Evolutionary conservation across 2,888 invertebrate species (phyloP), one percentile per base, ranked within the genome.

Genomic region (Icerya purchasi): DNA sequence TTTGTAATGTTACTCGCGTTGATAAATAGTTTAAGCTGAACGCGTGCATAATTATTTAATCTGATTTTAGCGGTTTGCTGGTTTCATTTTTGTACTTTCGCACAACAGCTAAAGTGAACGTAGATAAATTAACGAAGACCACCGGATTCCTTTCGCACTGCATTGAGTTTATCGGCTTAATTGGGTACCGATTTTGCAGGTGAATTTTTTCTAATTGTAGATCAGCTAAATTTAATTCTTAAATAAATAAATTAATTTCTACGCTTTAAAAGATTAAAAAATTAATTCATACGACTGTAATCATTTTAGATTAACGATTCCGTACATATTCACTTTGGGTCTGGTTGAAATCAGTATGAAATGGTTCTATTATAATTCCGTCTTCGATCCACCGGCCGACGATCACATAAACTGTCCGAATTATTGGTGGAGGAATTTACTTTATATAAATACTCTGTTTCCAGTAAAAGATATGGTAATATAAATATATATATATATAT

Each of bases 351-450:
- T 88, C 49, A 77, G 83, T 0, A 73, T 83, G 66, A 75, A 82
- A 60, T 85, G 84, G 74, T 76, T 81, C 3, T 79, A 84, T 66
- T 81, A 81, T 67, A 76, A 78, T 63, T 81, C 84, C 0, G 81
- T 86, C 1, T 84, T 86, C 67, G 81, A 84, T 63, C 80, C 84
- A 0, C 80, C 81, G 0, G 77, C 83, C 21, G 75, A 77, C 60
- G 83, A 84, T 68, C 79, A 84, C 65, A 71, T 80, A 56, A 84
- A 80, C n/a, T 87, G 87, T 68, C 79, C 79, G 57, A 76, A 77
- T 64, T 85, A 76, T 70, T 88, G 87, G 87, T 88, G 87, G 87
- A 75, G 86, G 61, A 87, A 88, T 68, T 76, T 83, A n/a, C 73
- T 87, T 19, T 87, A 86, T 69, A 82, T 87, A 67, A 86, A 87